These are phyloP conservation scores for Harmothoe impar DNA, from an alignment of 2,888 invertebrate genomes.

Conservation along the genomic window DNA sequence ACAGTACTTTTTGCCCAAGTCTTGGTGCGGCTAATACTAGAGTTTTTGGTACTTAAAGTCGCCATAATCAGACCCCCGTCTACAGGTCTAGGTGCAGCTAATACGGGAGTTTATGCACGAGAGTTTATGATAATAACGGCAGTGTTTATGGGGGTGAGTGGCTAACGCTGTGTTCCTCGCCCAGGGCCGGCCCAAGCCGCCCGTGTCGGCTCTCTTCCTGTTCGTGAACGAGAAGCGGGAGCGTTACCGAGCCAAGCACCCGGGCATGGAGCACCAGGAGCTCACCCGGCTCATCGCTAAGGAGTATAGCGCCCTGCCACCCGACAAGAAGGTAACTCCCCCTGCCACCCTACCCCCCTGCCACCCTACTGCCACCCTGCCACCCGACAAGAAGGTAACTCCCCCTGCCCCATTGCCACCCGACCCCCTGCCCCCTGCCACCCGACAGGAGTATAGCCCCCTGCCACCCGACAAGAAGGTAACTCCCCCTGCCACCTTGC, in stretches of 20 bases:
- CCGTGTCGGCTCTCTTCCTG: constrained; percentile 72
- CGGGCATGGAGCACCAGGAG: constrained; percentile 74
- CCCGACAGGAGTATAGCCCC: constrained; percentile 73
- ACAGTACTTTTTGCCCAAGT: too few relatives aligned
- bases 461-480: constrained; percentile 74
- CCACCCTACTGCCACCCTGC: constrained; percentile 69
- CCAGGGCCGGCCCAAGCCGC: constrained; percentile 70
- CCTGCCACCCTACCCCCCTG: neutral
- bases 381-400: constrained; percentile 74
- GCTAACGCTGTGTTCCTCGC: neutral
- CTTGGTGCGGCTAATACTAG: too few relatives aligned
- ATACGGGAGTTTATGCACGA: neutral
- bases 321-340: constrained; percentile 74
- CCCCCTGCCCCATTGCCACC: neutral
- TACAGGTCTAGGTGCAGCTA: neutral
- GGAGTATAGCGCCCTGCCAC: constrained; percentile 73
- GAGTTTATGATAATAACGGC: too few relatives aligned
- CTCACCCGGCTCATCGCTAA: constrained; percentile 73
- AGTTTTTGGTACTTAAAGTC: too few relatives aligned
- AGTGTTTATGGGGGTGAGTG: neutral
- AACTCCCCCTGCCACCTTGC: neutral
- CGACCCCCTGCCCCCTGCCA: constrained; percentile 67
- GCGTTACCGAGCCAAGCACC: constrained; percentile 69
- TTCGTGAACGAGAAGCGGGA: constrained; percentile 72
- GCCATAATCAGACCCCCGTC: too few relatives aligned